Evolutionary conservation across 2,113 vertebrate genomes (phyloP).

Genomic region (Campylomormyrus tamandua): DNA sequence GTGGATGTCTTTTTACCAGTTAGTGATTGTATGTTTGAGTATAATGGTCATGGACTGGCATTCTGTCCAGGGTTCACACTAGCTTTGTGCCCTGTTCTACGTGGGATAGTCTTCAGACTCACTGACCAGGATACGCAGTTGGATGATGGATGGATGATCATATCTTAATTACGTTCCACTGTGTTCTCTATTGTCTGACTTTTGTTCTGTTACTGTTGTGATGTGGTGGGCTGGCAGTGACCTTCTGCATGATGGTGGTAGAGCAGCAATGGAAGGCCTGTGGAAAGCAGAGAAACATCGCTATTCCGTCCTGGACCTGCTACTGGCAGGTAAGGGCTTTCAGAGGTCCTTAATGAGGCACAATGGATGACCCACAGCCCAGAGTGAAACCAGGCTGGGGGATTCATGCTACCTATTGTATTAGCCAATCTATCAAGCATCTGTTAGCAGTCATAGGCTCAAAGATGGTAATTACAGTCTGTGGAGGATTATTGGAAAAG

Average conservation of each 20-base stretch:
- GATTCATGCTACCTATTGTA: background rate
- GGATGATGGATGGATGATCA: background rate
- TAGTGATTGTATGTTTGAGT: background rate
- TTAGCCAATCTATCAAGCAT: background rate
- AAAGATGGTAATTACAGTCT: background rate
- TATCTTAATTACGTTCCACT: background rate
- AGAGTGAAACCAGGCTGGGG: background rate
- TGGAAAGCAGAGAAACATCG: slow-evolving; percentile 60
- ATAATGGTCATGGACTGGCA: background rate
- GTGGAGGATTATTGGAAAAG: background rate
- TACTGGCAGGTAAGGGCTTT: slow-evolving; percentile 51
- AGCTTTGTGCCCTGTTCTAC: background rate
- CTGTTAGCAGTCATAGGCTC: background rate
- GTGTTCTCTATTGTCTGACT: background rate
- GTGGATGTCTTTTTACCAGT: background rate
- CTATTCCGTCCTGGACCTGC: slow-evolving; percentile 34
- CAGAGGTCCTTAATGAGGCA: background rate
- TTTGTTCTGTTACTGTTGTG: background rate
- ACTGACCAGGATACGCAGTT: background rate
- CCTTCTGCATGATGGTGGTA: slow-evolving; percentile 42
- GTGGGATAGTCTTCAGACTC: background rate
- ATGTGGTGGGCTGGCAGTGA: slow-evolving; percentile 33
- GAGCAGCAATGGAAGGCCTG: slow-evolving; percentile 40
- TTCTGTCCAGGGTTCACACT: background rate
- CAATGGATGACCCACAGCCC: background rate